Base-by-base conservation (phyloP, 2,797 vertebrate genomes). In the Ptychadena robeensis region DNA sequence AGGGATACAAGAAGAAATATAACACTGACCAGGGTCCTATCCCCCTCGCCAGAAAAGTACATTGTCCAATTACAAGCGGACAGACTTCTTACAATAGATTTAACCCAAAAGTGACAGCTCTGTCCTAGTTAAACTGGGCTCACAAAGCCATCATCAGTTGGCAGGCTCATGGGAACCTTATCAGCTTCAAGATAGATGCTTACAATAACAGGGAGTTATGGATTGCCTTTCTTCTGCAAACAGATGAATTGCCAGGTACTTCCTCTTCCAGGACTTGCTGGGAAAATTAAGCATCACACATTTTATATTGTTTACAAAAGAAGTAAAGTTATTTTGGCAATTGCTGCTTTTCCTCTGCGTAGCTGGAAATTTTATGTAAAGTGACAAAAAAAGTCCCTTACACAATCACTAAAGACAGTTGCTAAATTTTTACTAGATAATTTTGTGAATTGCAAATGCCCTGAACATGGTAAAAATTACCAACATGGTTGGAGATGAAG, bases 201-300 rank as follows among this genome's bases (percentile, higher is more conserved):
- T 53, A 22, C 18, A 53, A 22, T 53, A 53, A n/a, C 44, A 7
- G 3, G 5, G 44, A n/a, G 22, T n/a, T 53, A 53, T 53, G 44
- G 44, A 53, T 53, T 53, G 44, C 44, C 44, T 22, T n/a, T 53
- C 44, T 53, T 7, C 44, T 53, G 44, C 3, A 53, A 15, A 34
- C 30, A 12, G 30, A 35, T 74, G 35, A 34, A 18, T 27, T 63
- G 28, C 40, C 73, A 38, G 6, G 6, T 27, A 64, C 57, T 75
- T 64, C 59, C 73, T 63, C 53, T 74, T 63, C 37, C 28, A 10
- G 61, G n/a, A 61, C 63, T 63, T 63, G 9, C 61, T 74, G 34
- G 57, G 12, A 7, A 59, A 7, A 59, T 22, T 22, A 28, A 57
- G 31, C 9, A 18, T 2, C 22, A n/a, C 31, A 35, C 4, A 18